Conservation (phyloP, 2,797 vertebrate genomes). For the Propithecus deckenii region DNA sequence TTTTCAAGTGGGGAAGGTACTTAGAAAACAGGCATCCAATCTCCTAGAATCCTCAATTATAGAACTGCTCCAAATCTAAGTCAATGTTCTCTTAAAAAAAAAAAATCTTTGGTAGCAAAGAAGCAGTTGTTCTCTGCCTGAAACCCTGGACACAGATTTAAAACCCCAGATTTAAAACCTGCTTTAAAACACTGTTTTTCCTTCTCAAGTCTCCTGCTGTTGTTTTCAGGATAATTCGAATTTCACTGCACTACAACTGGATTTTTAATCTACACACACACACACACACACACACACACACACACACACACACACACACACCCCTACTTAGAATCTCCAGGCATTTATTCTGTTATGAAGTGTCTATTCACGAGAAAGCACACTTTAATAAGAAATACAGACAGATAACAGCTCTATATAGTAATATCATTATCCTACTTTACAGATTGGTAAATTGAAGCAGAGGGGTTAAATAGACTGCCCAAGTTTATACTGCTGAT, state of each 20-base stretch:
- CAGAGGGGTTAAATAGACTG: too few relatives aligned
- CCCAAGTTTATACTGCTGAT: too few relatives aligned
- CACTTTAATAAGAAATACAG: not conserved
- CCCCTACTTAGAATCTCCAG: not conserved
- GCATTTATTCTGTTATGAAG: not conserved
- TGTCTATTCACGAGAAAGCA: not conserved
- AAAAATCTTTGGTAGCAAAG: not conserved
- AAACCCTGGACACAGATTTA: not conserved
- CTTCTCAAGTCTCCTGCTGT: not conserved
- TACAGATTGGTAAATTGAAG: too few relatives aligned
- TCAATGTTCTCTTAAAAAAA: not conserved
- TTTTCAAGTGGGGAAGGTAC: not conserved
- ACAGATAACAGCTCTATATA: not conserved
- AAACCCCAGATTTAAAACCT: slow-evolving; percentile 13
- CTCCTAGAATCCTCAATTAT: slow-evolving; percentile 6
- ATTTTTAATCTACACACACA: not conserved
- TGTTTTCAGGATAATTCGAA: slow-evolving; percentile 28
- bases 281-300: not conserved
- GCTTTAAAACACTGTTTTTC: not conserved
- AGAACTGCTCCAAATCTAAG: not conserved
- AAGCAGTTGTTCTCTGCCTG: not conserved
- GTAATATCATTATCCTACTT: not conserved
- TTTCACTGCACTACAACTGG: not conserved
- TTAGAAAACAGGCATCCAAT: not conserved
- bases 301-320: not conserved